A percentile compares a stretch with the other conserved stretches of the same genome.
Conservation (phyloP, 2,888 invertebrate genomes). For the Scaeva pyrastri region DNA sequence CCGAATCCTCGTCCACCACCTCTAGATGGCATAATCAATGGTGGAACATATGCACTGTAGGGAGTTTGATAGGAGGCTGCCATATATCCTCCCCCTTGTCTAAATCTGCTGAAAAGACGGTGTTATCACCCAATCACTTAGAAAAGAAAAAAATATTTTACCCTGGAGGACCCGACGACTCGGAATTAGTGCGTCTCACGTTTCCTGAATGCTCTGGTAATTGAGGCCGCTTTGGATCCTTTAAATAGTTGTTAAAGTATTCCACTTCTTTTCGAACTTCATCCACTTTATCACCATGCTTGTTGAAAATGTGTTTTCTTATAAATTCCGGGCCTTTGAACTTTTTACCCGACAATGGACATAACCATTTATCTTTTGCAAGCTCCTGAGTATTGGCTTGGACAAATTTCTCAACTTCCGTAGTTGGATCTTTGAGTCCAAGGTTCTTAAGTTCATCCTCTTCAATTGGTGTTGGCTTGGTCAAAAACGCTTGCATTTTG, state of each 20-base stretch:
- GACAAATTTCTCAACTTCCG: conserved; percentile 94
- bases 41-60: conserved; percentile 85
- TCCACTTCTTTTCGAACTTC: conserved; percentile 98
- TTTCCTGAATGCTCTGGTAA: conserved; percentile 92
- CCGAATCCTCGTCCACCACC: conserved; percentile 85
- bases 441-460: conserved; percentile 93
- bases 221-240: conserved; percentile 97
- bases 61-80: conserved; percentile 84
- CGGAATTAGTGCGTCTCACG: conserved; percentile 80
- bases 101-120: conserved; percentile 78
- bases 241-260: conserved; percentile 98
- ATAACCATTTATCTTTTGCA: conserved; percentile 99
- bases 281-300: conserved; percentile 98
- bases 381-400: conserved; percentile 98
- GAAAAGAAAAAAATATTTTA: conserved; percentile 2
- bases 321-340: conserved; percentile 99
- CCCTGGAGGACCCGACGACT: conserved; percentile 78
- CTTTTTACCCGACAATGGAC: conserved; percentile 99
- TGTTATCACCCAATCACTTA: neutral
- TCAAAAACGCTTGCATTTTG: conserved; percentile 95
- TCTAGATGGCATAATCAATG: conserved; percentile 83
- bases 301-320: conserved; percentile 98
- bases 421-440: conserved; percentile 90
- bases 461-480: conserved; percentile 89
- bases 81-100: conserved; percentile 80